Percentiles rank a stretch among this genome's conserved stretches.
These are phyloP conservation scores for Lepidothrix coronata DNA, from an alignment of 2,113 vertebrate species.

Conservation along the genomic window DNA sequence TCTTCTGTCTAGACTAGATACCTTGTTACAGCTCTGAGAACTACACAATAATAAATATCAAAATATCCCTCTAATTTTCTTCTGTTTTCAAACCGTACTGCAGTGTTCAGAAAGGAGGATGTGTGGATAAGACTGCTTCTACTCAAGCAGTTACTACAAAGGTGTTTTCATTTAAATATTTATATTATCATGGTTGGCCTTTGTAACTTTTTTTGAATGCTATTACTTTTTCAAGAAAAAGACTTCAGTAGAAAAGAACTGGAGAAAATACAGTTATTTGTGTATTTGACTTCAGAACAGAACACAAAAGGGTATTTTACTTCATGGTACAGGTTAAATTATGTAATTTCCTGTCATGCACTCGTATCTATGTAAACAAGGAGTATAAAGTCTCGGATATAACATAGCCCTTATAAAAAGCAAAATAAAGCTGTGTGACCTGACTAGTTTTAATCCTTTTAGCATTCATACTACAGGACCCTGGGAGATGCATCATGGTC, in stretches of 20 bases:
- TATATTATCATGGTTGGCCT: background rate
- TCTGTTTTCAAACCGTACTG: background rate
- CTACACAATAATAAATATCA: background rate
- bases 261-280: background rate
- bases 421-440: slow-evolving; percentile 20
- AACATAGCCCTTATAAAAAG: slow-evolving; percentile 6
- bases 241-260: background rate
- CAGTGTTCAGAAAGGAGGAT: background rate
- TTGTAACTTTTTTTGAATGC: background rate
- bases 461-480: slow-evolving; percentile 58
- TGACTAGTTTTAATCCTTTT: slow-evolving; percentile 61
- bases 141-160: background rate
- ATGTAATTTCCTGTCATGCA: slow-evolving; percentile 24
- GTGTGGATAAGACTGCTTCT: background rate
- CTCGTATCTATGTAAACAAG: slow-evolving; percentile 18
- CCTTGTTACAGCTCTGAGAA: background rate
- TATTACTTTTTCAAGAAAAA: background rate
- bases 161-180: background rate
- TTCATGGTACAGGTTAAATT: background rate
- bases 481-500: slow-evolving; percentile 19
- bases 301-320: background rate
- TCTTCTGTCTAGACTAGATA: background rate
- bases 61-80: background rate
- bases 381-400: background rate
- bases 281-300: background rate